A percentile compares a stretch with the other conserved stretches of the same genome.
phyloP scores from a whole-genome alignment of 2,888 invertebrate species.

The Alentia gelatinosa region DNA sequence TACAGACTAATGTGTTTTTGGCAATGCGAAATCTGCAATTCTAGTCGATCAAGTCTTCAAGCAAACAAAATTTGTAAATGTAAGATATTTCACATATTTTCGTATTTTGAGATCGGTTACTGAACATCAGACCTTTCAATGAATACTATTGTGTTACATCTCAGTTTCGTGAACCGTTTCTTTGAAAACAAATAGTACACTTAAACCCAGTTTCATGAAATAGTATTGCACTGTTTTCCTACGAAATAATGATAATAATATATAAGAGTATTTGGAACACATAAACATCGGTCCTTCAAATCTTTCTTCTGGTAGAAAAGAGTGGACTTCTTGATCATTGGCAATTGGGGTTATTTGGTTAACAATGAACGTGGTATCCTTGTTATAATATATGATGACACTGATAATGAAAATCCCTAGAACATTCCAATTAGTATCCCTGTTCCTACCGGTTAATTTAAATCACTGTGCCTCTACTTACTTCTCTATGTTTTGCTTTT shows the following conservation, averaged over 20 bases:
- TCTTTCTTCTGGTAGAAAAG: neutral
- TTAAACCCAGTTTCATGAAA: neutral
- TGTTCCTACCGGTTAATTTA: neutral
- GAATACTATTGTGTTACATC: conserved; percentile 9
- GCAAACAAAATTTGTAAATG: neutral
- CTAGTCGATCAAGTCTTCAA: too few relatives aligned
- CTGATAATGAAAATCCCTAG: neutral
- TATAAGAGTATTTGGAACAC: conserved; percentile 33
- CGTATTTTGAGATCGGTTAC: neutral
- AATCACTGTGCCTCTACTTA: neutral
- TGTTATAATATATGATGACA: neutral
- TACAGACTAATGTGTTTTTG: too few relatives aligned
- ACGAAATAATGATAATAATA: neutral
- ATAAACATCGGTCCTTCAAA: neutral
- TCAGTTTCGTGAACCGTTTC: neutral
- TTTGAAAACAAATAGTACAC: neutral
- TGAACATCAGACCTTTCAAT: neutral
- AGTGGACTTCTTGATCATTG: neutral
- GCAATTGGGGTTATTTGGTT: neutral
- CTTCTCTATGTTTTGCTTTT: neutral
- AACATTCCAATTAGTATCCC: neutral
- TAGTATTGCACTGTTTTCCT: conserved; percentile 16
- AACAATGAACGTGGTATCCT: neutral
- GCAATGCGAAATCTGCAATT: too few relatives aligned
- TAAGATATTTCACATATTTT: neutral